Percentiles rank a stretch among this genome's conserved stretches.
Conservation (phyloP, 1,140 invertebrate species). For the Tetragnatha versicolor region DNA sequence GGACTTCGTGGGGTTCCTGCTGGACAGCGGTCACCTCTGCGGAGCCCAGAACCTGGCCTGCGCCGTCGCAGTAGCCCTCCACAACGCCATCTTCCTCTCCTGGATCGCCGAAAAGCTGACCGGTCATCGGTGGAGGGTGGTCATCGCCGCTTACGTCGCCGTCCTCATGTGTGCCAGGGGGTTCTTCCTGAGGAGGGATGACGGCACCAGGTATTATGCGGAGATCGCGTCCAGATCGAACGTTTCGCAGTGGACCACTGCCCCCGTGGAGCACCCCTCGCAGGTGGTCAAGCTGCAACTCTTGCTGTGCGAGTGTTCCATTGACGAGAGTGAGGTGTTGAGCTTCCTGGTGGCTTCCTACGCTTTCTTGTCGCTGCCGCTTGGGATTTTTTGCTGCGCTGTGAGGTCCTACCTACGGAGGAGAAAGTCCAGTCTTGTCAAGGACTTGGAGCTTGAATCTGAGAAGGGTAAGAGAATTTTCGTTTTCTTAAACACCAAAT, state of each 20-base stretch:
- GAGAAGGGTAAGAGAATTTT: neutral
- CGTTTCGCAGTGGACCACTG: neutral
- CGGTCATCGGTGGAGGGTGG: neutral
- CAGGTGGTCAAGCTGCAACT: slow-evolving; percentile 15
- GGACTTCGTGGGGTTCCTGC: slow-evolving; percentile 2
- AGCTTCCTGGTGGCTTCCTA: slow-evolving; percentile 8
- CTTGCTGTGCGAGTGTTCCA: slow-evolving; percentile 20
- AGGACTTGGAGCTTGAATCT: neutral
- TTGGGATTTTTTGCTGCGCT: neutral
- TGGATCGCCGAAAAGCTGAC: slow-evolving; percentile 4
- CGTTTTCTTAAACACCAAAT: too few relatives aligned
- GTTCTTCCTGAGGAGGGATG: neutral
- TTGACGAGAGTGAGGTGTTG: neutral
- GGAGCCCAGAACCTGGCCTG: slow-evolving; percentile 13
- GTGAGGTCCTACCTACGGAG: neutral
- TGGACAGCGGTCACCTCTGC: slow-evolving; percentile 32
- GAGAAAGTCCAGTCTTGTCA: neutral
- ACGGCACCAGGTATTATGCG: slow-evolving; percentile 2
- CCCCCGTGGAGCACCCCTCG: neutral
- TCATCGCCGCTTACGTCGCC: neutral
- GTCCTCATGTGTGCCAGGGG: slow-evolving; percentile 1
- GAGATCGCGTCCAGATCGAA: slow-evolving; percentile 11
- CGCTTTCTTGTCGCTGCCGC: neutral
- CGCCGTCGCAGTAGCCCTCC: slow-evolving; percentile 16
- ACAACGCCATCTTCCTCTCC: slow-evolving; percentile 8